These are phyloP conservation scores for Melanaphis sacchari DNA, from an alignment of 1,140 invertebrate species.

Conservation along the genomic window DNA sequence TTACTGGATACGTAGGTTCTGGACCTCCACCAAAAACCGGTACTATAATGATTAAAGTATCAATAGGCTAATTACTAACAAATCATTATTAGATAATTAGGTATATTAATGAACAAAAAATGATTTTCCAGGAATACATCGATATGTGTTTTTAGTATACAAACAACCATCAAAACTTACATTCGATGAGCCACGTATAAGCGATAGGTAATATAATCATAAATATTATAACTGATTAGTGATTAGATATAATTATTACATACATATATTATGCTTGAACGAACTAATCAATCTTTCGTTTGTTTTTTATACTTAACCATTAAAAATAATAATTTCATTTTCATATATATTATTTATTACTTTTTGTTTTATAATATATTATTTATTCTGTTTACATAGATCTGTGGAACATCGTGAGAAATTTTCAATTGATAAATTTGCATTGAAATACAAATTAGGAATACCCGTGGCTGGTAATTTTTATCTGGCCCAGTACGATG, in stretches of 20 bases:
- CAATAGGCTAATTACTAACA: not conserved
- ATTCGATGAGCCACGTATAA: constrained; percentile 73
- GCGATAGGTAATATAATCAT: constrained; percentile 65
- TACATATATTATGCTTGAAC: constrained; percentile 42
- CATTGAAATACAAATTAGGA: constrained; percentile 81
- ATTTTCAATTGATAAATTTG: constrained; percentile 84
- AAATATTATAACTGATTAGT: not conserved
- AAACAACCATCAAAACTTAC: constrained; percentile 78
- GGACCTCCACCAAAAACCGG: constrained; percentile 84
- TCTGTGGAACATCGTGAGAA: constrained; percentile 75
- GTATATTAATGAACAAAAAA: not conserved
- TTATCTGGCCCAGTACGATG: constrained; percentile 88
- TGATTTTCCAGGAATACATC: constrained; percentile 73
- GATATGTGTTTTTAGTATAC: constrained; percentile 89
- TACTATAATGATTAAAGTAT: not conserved
- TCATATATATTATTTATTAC: too few species aligned
- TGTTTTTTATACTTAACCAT: not conserved
- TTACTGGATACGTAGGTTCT: constrained; percentile 83
- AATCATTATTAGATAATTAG: not conserved
- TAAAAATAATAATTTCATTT: not conserved
- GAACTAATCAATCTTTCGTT: not conserved
- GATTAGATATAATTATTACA: too few species aligned
- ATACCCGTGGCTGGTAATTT: constrained; percentile 87
- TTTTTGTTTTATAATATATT: too few species aligned
- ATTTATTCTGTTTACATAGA: constrained; percentile 61